phyloP scores from a whole-genome alignment of 1,140 invertebrate genomes.

The Microplitis demolitor region DNA sequence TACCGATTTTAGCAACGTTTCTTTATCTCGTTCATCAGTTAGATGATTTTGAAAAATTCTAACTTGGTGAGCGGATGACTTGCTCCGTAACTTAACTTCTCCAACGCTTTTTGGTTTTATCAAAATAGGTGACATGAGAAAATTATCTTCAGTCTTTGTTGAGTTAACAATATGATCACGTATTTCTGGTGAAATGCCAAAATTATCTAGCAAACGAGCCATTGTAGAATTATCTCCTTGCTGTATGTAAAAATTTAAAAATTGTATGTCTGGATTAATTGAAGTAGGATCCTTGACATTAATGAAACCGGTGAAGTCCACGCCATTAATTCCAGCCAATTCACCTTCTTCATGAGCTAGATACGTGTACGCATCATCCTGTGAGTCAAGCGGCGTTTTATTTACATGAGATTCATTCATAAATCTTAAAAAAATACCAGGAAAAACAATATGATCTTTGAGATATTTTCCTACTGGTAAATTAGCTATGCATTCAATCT shows the following conservation, averaged over 20 bases:
- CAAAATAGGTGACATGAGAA: constrained; percentile 36
- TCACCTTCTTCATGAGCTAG: constrained; percentile 37
- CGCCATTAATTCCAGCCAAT: constrained; percentile 26
- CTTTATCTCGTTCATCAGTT: constrained; percentile 53
- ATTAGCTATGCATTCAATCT: constrained; percentile 63
- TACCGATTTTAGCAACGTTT: constrained; percentile 41
- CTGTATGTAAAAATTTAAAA: constrained; percentile 35
- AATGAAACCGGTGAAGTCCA: constrained; percentile 43
- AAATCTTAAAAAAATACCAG: constrained; percentile 37
- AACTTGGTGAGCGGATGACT: constrained; percentile 65
- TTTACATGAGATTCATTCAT: neutral
- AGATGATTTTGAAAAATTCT: constrained; percentile 66
- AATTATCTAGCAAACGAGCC: constrained; percentile 26
- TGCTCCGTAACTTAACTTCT: constrained; percentile 55
- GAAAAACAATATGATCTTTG: constrained; percentile 68
- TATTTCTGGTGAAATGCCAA: neutral
- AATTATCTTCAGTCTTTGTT: neutral
- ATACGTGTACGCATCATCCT: constrained; percentile 46
- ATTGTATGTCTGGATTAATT: constrained; percentile 49
- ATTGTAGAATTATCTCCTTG: neutral
- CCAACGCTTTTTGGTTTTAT: constrained; percentile 65
- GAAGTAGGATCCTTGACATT: constrained; percentile 41
- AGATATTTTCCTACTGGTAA: constrained; percentile 69
- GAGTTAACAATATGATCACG: neutral
- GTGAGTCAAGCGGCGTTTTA: neutral